Conservation (phyloP, 2,797 vertebrate genomes). For the Spheniscus humboldti region DNA sequence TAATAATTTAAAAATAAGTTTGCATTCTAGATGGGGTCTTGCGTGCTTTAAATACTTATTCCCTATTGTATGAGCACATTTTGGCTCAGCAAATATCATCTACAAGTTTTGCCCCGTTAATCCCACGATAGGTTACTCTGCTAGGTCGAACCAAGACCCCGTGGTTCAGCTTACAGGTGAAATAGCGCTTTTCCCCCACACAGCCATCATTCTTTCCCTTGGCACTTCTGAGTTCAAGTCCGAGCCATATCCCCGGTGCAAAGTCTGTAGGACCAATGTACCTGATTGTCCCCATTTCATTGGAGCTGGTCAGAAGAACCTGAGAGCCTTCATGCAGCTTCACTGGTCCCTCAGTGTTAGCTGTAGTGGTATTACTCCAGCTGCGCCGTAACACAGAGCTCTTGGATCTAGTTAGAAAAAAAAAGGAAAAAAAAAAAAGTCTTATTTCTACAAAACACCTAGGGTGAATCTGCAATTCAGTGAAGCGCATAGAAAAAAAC, state of each 20-base stretch:
- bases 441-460: not conserved
- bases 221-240: conserved; percentile 88
- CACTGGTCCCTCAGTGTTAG: conserved; percentile 47
- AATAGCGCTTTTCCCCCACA: conserved; percentile 87
- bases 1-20: not conserved
- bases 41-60: not conserved
- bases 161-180: conserved; percentile 84
- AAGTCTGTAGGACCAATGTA: conserved; percentile 91
- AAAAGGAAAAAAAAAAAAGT: not conserved
- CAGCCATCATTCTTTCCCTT: conserved; percentile 92
- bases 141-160: conserved; percentile 92
- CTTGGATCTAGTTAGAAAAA: conserved; percentile 69
- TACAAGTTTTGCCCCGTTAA: conserved; percentile 87
- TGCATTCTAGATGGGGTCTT: not conserved
- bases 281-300: conserved; percentile 90
- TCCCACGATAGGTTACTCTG: conserved; percentile 90
- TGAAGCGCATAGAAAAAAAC: not conserved
- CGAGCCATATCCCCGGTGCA: conserved; percentile 89
- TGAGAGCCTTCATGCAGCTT: conserved; percentile 89
- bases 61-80: rapidly evolving
- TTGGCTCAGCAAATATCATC: conserved; percentile 76
- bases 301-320: conserved; percentile 91
- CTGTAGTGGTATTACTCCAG: conserved; percentile 68
- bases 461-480: not conserved
- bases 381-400: conserved; percentile 79